Evolutionary conservation across 2,113 vertebrate species (phyloP).

Genomic region (Lanius collurio): DNA sequence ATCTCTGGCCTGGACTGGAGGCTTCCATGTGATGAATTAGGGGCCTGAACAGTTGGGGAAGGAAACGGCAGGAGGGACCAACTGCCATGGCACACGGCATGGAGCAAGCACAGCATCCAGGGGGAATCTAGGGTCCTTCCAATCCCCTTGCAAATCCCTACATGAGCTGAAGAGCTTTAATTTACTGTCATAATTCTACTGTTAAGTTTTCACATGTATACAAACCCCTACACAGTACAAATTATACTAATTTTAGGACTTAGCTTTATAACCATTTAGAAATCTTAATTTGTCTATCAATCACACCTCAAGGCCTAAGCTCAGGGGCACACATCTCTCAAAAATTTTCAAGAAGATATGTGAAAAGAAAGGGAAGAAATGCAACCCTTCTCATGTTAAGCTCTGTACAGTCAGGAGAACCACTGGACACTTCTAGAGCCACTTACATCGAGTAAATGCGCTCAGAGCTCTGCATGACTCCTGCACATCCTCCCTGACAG

Average conservation of each 20-base stretch:
- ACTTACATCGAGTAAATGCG: neutral
- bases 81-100: too few relatives aligned
- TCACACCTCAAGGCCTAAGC: neutral
- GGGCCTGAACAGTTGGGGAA: neutral
- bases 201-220: neutral
- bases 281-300: neutral
- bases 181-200: neutral
- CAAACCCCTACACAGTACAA: neutral
- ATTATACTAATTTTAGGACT: neutral
- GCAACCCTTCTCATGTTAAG: neutral
- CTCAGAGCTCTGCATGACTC: neutral
- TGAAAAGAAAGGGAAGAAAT: neutral
- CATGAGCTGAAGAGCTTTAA: neutral
- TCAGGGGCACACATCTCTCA: neutral
- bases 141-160: neutral
- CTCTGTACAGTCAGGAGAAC: neutral
- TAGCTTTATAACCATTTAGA: neutral
- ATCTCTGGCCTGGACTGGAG: neutral
- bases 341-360: neutral
- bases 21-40: neutral
- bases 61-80: neutral
- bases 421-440: neutral
- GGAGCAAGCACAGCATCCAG: rapidly evolving
- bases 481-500: neutral
- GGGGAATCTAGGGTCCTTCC: neutral